Evolutionary conservation across 2,888 invertebrate genomes (phyloP).

Genomic region (Machimus atricapillus): DNA sequence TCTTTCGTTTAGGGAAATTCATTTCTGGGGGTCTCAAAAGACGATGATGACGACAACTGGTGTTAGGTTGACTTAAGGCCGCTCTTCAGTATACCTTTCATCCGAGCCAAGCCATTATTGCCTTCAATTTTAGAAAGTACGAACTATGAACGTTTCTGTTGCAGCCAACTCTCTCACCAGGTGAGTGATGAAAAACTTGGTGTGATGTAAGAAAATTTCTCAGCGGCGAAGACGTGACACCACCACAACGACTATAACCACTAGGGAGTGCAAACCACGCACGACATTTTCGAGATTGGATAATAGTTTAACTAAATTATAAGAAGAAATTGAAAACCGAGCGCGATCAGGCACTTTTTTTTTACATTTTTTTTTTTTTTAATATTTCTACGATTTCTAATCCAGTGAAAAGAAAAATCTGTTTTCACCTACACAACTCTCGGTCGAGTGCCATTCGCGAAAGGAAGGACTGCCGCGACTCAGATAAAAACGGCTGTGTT

Average conservation of each 20-base stretch:
- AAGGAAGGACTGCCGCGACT: not conserved
- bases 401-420: conserved; percentile 16
- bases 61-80: not conserved
- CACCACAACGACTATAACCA: not conserved
- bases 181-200: conserved; percentile 29
- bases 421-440: conserved; percentile 30
- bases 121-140: conserved; percentile 38
- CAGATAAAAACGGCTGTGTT: not conserved
- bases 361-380: not conserved
- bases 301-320: conserved; percentile 28
- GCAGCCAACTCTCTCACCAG: conserved; percentile 27
- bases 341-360: not conserved
- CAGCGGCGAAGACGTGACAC: conserved; percentile 32
- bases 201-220: conserved; percentile 32
- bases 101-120: not conserved
- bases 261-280: conserved; percentile 8
- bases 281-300: conserved; percentile 11
- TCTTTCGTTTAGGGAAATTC: conserved; percentile 28
- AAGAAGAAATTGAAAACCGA: conserved; percentile 3
- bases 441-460: not conserved
- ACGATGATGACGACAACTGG: not conserved
- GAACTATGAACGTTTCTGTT: conserved; percentile 1
- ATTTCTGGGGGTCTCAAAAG: not conserved
- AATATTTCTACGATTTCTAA: conserved; percentile 12
- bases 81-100: not conserved